Base-by-base conservation (phyloP, 2,113 vertebrate genomes). In the Crotalus horridus region DNA sequence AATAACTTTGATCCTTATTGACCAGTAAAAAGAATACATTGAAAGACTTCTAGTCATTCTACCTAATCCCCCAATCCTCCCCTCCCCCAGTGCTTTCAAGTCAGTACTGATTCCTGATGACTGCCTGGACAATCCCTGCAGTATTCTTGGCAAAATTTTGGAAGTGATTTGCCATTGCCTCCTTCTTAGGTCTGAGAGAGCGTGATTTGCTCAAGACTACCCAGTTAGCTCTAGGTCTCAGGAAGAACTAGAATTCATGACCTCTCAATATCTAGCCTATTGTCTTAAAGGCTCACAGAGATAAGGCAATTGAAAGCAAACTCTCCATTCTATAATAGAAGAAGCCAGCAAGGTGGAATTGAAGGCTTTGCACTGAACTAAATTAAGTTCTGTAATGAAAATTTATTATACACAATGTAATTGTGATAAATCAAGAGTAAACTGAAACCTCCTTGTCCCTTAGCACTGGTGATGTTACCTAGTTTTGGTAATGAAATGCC, bases 261-360 rank as follows among this genome's bases (percentile, higher is more conserved):
- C 20, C 69, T 81, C 15, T 15, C 15, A 17, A 2, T 39, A 33
- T 6, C n/a, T 74, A 74, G 6, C 0, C n/a, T 74, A 17, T 17
- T 74, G n/a, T 17, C n/a, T 74, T 74, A 74, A 74, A n/a, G 86
- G 85, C 64, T 94, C 94, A 48, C 94, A 92, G 88, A 91, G 87
- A 89, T 93, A 92, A 93, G 95, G 94, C 96, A 94, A 95, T 69
- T 94, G 51, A 93, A 94, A 91, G 74, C 58, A 91, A 59, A 24
- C 95, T 96, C 92, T 90, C 92, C 43, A 54, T 92, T 92, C 91
- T 21, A 92, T 64, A 48, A 90, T 92, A 93, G 94, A 85, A 39
- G 95, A 93, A 94, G 94, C 94, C 88, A 91, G 90, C 92, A 93
- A 95, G 58, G 89, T 51, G 64, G 88, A 95, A 94, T 93, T 91